A percentile compares a stretch with the other conserved stretches of the same genome.
Evolutionary conservation across 2,888 invertebrate genomes (phyloP).

Genomic region (Gastracanthus pulcherrimus): DNA sequence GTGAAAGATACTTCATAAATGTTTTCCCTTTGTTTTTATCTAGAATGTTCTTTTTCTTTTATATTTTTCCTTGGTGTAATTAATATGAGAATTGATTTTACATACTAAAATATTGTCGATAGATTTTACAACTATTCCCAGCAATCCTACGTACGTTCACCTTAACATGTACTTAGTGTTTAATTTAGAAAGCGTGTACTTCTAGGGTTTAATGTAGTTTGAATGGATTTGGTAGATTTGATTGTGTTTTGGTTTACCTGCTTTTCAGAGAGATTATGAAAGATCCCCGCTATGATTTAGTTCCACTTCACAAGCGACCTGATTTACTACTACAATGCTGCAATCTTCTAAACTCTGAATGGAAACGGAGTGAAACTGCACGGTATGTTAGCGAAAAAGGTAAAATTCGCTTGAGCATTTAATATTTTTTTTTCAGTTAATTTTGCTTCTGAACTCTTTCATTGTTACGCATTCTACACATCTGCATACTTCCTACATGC

Average conservation of each 20-base stretch:
- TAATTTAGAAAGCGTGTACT: constrained; percentile 5
- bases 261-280: constrained; percentile 67
- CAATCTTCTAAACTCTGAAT: constrained; percentile 89
- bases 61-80: neutral
- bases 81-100: constrained; percentile 8
- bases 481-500: neutral
- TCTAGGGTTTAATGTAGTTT: constrained; percentile 20
- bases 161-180: neutral
- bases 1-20: neutral
- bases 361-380: constrained; percentile 90
- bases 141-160: neutral
- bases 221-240: constrained; percentile 50
- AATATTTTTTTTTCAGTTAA: constrained; percentile 45
- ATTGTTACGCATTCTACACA: constrained; percentile 5
- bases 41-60: neutral
- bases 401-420: constrained; percentile 39
- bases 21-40: neutral
- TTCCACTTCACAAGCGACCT: constrained; percentile 86
- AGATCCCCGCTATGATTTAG: constrained; percentile 76
- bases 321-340: constrained; percentile 86
- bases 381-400: constrained; percentile 76
- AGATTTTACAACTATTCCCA: neutral
- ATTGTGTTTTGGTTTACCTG: constrained; percentile 53
- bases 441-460: constrained; percentile 34
- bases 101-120: neutral